phyloP scores from a whole-genome alignment of 2,888 invertebrate species.

The Cancer borealis region DNA sequence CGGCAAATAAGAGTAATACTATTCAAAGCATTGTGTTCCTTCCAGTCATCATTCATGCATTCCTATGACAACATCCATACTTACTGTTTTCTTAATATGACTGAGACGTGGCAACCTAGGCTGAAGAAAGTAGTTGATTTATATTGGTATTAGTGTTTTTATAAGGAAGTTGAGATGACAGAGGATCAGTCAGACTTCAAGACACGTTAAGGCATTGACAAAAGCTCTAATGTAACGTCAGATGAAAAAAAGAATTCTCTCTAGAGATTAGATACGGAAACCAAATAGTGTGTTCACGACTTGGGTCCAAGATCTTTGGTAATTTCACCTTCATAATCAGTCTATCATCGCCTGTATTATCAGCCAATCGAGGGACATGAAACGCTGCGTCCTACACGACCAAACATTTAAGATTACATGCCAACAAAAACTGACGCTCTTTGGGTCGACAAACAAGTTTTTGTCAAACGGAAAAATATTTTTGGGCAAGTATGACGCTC shows the following conservation, averaged over 20 bases:
- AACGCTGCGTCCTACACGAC: background rate
- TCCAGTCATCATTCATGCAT: background rate
- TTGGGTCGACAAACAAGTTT: background rate
- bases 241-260: background rate
- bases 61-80: background rate
- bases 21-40: background rate
- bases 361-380: background rate
- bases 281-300: background rate
- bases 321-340: background rate
- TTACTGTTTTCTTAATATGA: background rate
- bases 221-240: background rate
- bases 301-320: background rate
- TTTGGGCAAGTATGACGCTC: background rate
- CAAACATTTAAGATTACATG: constrained; percentile 21
- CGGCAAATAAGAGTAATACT: background rate
- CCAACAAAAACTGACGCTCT: background rate
- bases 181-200: background rate
- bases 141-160: background rate
- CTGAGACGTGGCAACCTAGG: background rate
- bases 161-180: background rate
- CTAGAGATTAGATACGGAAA: background rate
- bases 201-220: background rate
- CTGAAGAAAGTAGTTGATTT: background rate
- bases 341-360: background rate
- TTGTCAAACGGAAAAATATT: background rate